Percentiles rank a stretch among this genome's conserved stretches.
phyloP scores from a whole-genome alignment of 2,888 invertebrate species.

The Ctena decussata region DNA sequence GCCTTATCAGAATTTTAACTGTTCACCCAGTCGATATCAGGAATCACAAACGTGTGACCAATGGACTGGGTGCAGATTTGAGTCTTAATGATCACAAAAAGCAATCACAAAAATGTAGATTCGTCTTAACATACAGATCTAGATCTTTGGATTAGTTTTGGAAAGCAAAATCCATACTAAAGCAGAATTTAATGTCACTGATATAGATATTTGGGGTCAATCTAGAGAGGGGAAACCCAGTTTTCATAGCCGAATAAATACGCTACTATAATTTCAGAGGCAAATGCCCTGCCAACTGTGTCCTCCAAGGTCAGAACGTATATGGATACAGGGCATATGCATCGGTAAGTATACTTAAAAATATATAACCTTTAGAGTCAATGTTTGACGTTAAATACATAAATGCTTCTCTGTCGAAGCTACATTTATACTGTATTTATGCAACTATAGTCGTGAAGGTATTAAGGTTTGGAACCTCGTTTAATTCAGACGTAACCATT shows the following conservation, averaged over 20 bases:
- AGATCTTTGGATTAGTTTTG: not conserved
- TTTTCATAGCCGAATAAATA: not conserved
- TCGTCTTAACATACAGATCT: not conserved
- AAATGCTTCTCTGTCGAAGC: not conserved
- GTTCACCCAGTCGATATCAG: too few relatives aligned
- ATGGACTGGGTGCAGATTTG: not conserved
- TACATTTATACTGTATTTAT: too few relatives aligned
- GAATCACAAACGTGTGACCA: not conserved
- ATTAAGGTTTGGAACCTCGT: too few relatives aligned
- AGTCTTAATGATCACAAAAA: too few relatives aligned
- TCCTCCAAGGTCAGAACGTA: not conserved
- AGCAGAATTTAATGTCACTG: not conserved
- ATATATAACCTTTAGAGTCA: not conserved
- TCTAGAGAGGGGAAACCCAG: too few relatives aligned
- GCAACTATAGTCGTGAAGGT: too few relatives aligned
- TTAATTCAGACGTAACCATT: not conserved
- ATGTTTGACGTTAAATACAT: not conserved
- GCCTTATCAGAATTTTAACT: too few relatives aligned
- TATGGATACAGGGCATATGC: slow-evolving; percentile 20
- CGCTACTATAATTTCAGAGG: slow-evolving; percentile 13
- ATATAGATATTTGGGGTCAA: too few relatives aligned
- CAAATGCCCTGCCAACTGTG: slow-evolving; percentile 38
- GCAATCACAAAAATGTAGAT: too few relatives aligned
- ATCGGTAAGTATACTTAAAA: slow-evolving; percentile 7
- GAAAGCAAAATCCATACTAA: not conserved